Evolutionary conservation across 1,140 invertebrate species (phyloP).

Genomic region (Monomorium pharaonis): DNA sequence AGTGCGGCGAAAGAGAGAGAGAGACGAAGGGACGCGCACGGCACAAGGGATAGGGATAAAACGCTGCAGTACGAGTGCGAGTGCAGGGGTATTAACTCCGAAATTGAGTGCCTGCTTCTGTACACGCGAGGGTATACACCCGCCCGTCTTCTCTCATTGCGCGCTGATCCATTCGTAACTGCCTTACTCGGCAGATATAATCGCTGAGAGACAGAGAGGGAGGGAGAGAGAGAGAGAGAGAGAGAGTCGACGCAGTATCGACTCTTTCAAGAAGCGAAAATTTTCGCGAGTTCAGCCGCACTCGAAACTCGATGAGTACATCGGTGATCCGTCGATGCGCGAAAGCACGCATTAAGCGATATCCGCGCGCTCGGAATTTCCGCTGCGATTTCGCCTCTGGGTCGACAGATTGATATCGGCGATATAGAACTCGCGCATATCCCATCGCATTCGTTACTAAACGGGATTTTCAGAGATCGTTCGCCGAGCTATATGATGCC

Average conservation of each 20-base stretch:
- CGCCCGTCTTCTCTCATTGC: conserved; percentile 23
- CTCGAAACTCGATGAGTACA: neutral
- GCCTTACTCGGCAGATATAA: conserved; percentile 7
- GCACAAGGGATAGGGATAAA: neutral
- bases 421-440: conserved; percentile 25
- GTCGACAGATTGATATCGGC: conserved; percentile 39
- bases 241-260: neutral
- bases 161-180: neutral
- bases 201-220: too few relatives aligned
- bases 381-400: conserved; percentile 17
- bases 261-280: conserved; percentile 21
- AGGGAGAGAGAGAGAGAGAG: too few relatives aligned
- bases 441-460: neutral
- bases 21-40: neutral
- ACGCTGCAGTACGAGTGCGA: conserved; percentile 41
- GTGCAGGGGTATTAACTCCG: conserved; percentile 55
- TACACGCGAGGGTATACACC: conserved; percentile 40
- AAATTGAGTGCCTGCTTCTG: conserved; percentile 59
- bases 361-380: conserved; percentile 36
- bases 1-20: neutral
- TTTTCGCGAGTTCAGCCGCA: conserved; percentile 25
- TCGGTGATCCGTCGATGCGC: neutral
- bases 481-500: conserved; percentile 11
- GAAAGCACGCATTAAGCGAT: conserved; percentile 37
- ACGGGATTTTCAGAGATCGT: conserved; percentile 23